phyloP scores from a whole-genome alignment of 2,797 vertebrate species.

The Triplophysa bombifrons region DNA sequence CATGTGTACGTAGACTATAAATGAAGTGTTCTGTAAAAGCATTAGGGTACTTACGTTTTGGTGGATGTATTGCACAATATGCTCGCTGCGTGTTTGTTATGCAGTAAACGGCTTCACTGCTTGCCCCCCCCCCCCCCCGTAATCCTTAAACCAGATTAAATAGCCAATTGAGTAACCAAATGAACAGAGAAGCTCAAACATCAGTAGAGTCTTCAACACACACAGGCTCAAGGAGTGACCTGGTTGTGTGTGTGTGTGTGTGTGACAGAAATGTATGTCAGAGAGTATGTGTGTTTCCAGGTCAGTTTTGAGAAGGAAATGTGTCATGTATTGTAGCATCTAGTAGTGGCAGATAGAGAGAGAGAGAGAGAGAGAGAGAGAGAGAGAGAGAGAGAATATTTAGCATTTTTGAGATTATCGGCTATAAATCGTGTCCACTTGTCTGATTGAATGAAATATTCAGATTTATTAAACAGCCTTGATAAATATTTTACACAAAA shows the following conservation, averaged over 20 bases:
- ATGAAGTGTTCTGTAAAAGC: neutral
- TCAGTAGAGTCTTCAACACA: neutral
- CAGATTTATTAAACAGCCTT: too few species aligned
- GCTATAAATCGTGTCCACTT: neutral
- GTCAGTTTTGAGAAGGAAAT: slow-evolving; percentile 3
- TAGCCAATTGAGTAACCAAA: slow-evolving; percentile 28
- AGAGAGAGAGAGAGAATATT: neutral
- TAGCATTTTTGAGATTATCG: neutral
- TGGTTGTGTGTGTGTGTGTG: neutral
- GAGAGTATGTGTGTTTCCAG: slow-evolving; percentile 15
- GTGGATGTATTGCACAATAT: neutral
- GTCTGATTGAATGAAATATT: neutral
- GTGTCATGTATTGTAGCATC: neutral
- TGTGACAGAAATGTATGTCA: neutral
- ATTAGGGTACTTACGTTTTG: neutral
- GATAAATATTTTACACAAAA: too few species aligned
- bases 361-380: neutral
- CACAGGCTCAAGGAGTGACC: neutral
- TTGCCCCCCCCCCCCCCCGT: neutral
- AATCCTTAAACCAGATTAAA: slow-evolving; percentile 48
- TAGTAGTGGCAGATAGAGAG: neutral
- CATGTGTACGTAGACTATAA: slow-evolving; percentile 15
- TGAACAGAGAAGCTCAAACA: slow-evolving; percentile 1
- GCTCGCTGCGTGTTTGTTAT: slow-evolving; percentile 9
- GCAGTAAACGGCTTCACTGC: slow-evolving; percentile 31